Percentiles rank a stretch among this genome's conserved stretches.
phyloP scores from a whole-genome alignment of 2,113 vertebrate species.

The Brachypodius melanocephalos region DNA sequence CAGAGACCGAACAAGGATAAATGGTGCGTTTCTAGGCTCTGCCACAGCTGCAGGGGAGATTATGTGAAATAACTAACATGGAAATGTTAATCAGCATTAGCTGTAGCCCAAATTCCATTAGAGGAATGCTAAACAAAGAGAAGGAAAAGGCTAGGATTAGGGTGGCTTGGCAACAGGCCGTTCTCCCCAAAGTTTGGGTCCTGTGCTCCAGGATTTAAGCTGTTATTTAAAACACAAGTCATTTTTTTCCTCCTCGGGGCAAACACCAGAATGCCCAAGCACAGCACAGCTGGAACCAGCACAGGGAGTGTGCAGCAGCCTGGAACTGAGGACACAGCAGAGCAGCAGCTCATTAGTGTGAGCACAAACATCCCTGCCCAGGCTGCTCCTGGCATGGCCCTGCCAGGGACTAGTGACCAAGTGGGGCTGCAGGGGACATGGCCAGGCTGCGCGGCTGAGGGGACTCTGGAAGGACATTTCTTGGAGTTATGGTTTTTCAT shows the following conservation, averaged over 20 bases:
- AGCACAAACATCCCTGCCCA: background rate
- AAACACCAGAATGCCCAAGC: background rate
- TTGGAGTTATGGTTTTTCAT: background rate
- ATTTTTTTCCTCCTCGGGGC: rapidly evolving
- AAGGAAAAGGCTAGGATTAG: background rate
- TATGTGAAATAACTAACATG: background rate
- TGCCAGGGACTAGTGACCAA: rapidly evolving
- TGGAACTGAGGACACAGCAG: background rate
- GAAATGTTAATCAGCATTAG: background rate
- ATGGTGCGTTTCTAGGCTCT: background rate
- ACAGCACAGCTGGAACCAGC: background rate
- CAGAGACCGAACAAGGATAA: background rate
- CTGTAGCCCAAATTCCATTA: background rate
- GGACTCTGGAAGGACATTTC: background rate
- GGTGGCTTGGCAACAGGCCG: background rate
- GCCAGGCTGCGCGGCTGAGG: background rate
- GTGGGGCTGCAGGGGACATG: rapidly evolving
- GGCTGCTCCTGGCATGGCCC: rapidly evolving
- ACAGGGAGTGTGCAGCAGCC: background rate
- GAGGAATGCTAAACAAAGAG: background rate
- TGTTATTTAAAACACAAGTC: background rate
- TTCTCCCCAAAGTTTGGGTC: background rate
- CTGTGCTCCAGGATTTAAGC: background rate
- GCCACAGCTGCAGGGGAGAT: background rate
- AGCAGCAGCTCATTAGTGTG: background rate